Conservation (phyloP, 2,113 vertebrate genomes). For the Cochlearius cochlearius region DNA sequence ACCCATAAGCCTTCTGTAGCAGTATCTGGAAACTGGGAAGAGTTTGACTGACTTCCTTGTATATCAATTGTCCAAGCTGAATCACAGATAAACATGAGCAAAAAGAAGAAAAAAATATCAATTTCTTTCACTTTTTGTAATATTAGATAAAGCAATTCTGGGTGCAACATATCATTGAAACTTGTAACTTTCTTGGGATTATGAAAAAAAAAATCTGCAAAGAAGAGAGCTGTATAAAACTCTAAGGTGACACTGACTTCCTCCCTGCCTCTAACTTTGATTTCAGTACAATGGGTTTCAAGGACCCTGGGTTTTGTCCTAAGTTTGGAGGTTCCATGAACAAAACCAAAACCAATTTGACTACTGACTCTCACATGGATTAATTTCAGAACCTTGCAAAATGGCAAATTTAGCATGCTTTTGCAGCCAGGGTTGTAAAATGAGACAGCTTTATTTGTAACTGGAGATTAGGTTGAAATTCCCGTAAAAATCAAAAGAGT, state of each 20-base stretch:
- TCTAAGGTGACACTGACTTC: background rate
- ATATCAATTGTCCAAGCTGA: background rate
- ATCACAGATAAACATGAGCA: background rate
- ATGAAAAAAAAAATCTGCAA: background rate
- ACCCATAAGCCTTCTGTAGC: background rate
- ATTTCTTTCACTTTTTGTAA: background rate
- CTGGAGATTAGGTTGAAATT: background rate
- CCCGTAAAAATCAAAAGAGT: background rate
- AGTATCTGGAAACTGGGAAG: background rate
- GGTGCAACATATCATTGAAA: background rate
- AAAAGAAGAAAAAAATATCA: background rate
- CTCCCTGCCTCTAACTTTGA: accelerated
- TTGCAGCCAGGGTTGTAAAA: background rate
- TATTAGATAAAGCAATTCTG: background rate
- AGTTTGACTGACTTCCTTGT: background rate
- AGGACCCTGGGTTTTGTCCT: background rate
- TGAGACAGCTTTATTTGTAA: background rate
- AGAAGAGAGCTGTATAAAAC: background rate
- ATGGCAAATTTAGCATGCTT: slow-evolving; percentile 1
- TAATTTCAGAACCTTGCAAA: slow-evolving; percentile 2
- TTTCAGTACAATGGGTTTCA: background rate
- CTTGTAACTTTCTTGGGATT: background rate
- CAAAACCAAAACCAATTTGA: background rate
- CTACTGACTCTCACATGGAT: background rate
- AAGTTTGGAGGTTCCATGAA: background rate